A percentile compares a stretch with the other conserved stretches of the same genome.
These are phyloP conservation scores for Myiothlypis coronata DNA, from an alignment of 2,797 vertebrate species.

Conservation along the genomic window DNA sequence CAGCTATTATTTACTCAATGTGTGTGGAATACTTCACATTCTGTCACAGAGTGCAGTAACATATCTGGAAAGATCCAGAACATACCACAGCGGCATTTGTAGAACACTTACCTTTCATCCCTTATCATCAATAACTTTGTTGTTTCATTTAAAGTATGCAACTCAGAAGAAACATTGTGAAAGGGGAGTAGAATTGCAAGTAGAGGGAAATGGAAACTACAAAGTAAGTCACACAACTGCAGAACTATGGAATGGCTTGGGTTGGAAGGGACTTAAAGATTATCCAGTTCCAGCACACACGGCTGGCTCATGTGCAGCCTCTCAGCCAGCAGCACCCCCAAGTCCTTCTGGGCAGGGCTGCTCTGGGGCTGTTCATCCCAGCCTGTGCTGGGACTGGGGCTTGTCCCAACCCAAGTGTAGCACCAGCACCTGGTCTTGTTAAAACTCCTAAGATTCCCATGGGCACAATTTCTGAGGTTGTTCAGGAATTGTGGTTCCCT, in stretches of 20 bases:
- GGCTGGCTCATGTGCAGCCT: neutral
- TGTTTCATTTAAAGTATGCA: neutral
- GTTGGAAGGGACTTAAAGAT: neutral
- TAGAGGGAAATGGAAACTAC: neutral
- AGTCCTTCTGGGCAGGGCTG: neutral
- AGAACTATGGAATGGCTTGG: neutral
- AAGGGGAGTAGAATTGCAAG: neutral
- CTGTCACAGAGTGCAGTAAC: neutral
- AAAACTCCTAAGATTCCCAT: neutral
- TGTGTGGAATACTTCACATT: neutral
- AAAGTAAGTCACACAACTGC: neutral
- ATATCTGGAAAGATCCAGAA: neutral
- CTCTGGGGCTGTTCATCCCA: neutral
- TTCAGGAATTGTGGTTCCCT: neutral
- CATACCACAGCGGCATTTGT: neutral
- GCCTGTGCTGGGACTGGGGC: accelerated
- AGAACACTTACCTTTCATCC: neutral
- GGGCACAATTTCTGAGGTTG: neutral
- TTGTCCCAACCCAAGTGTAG: accelerated
- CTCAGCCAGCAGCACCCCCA: neutral
- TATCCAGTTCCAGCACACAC: neutral
- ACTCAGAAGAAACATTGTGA: neutral
- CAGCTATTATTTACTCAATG: neutral
- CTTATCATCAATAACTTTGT: neutral
- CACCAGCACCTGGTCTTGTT: neutral